Base-by-base conservation (phyloP, 2,113 vertebrate species). In the Choloepus hoffmanni region DNA sequence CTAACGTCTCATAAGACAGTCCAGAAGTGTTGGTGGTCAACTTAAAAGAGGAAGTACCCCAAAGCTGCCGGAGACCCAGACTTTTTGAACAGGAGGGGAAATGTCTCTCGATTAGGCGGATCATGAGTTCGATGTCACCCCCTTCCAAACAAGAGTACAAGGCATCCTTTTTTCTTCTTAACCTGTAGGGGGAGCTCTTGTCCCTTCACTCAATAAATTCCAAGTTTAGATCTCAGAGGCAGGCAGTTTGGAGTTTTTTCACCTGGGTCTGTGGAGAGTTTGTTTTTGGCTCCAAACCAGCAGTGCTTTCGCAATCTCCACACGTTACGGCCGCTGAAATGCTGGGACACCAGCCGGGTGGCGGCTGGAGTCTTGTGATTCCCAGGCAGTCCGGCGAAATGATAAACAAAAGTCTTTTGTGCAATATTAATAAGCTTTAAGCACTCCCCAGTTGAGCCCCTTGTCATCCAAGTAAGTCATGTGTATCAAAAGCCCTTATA, bases 351-450 rank as follows among this genome's bases (percentile, higher is more conserved):
- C 97, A 97, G 97, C 97, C 96, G 94, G 86, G 97, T 88, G 98
- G 97, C 97, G 97, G 92, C 97, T 97, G 96, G 98, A 97, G 97
- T 97, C 97, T 97, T 98, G 98, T 97, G 95, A 97, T 98, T 98
- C 97, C 98, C 98, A 98, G 98, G 98, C 98, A 98, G 98, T 97
- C 98, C 60, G 1, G 97, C 76, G 97, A 98, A 96, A 97, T 90
- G 97, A 98, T 98, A 98, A 98, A 99, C 98, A 99, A 98, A 99
- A 98, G 98, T 97, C 98, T 98, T 98, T 98, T 98, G 98, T 99
- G 96, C 98, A 55, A 98, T 98, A 98, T 99, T 98, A 98, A 98
- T 98, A 98, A 98, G 98, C 98, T 98, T 98, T 98, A 98, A 98
- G 96, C 97, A 96, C 97, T 98, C 96, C 96, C 97, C 97, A 96